phyloP scores from a whole-genome alignment of 2,888 invertebrate species.

The Mythimna ferrago region DNA sequence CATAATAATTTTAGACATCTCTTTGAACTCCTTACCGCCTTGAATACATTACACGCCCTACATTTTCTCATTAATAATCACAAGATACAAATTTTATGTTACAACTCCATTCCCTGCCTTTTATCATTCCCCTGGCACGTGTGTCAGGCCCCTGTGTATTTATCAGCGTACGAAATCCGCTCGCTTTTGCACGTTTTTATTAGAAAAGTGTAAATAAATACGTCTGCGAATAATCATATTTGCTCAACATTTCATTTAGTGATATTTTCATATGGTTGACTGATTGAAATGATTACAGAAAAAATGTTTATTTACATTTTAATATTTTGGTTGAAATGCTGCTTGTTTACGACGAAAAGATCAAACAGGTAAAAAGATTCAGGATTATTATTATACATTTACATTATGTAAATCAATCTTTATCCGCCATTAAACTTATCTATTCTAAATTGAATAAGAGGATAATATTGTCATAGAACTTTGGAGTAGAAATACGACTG shows the following conservation, averaged over 20 bases:
- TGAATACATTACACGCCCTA: slow-evolving; percentile 33
- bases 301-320: slow-evolving; percentile 20
- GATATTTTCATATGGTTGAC: neutral
- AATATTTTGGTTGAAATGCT: neutral
- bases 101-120: slow-evolving; percentile 7
- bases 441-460: neutral
- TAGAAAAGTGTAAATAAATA: slow-evolving; percentile 28
- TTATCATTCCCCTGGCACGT: slow-evolving; percentile 30
- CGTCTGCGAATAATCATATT: slow-evolving; percentile 17
- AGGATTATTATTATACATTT: neutral
- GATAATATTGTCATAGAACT: neutral
- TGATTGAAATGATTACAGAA: slow-evolving; percentile 21
- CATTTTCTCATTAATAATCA: slow-evolving; percentile 38
- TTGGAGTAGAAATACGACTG: neutral
- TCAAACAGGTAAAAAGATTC: neutral
- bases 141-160: slow-evolving; percentile 19
- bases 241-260: slow-evolving; percentile 22
- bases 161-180: slow-evolving; percentile 35
- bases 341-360: neutral
- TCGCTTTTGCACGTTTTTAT: slow-evolving; percentile 21
- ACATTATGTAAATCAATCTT: neutral
- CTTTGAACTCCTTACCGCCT: slow-evolving; percentile 33
- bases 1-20: slow-evolving; percentile 3
- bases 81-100: slow-evolving; percentile 41
- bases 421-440: neutral